Conservation (phyloP, 2,888 invertebrate species). For the Stegophylla sp. region DNA sequence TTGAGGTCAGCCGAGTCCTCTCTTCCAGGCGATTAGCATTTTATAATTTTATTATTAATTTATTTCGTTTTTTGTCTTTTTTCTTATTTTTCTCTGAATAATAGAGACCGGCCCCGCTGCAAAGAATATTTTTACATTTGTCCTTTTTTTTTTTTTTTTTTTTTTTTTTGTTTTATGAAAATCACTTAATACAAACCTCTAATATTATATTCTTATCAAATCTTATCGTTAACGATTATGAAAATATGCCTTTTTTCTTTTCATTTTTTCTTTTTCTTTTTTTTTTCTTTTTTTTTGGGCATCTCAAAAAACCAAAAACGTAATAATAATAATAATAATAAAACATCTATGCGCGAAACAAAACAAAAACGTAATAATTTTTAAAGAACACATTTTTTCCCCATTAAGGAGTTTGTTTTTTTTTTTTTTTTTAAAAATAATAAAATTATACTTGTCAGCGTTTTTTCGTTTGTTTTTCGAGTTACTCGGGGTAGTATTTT, state of each 20-base stretch:
- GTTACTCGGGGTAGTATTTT: too few relatives aligned
- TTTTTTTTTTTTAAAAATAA: too few relatives aligned
- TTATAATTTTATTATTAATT: too few relatives aligned
- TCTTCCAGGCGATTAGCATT: too few relatives aligned
- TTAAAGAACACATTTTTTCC: slow-evolving; percentile 26
- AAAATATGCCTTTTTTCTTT: too few relatives aligned
- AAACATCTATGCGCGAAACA: slow-evolving; percentile 26
- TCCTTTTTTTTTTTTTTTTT: not conserved
- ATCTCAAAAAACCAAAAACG: slow-evolving; percentile 41
- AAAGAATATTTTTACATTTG: slow-evolving; percentile 30
- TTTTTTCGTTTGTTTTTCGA: too few relatives aligned
- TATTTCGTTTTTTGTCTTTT: too few relatives aligned
- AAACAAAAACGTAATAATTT: not conserved
- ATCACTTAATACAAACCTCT: slow-evolving; percentile 23
- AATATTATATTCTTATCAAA: slow-evolving; percentile 21
- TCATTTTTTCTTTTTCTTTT: slow-evolving; percentile 24
- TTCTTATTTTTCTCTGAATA: too few relatives aligned
- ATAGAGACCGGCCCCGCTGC: too few relatives aligned
- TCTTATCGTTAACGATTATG: slow-evolving; percentile 33
- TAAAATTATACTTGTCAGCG: too few relatives aligned
- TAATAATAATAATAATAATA: slow-evolving; percentile 23
- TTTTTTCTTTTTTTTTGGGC: not conserved
- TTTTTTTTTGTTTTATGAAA: not conserved
- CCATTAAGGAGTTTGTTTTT: slow-evolving; percentile 3
- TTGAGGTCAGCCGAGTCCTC: too few relatives aligned